phyloP scores from a whole-genome alignment of 92 coral and sea anemone genomes.

The Paragorgia papillata region DNA sequence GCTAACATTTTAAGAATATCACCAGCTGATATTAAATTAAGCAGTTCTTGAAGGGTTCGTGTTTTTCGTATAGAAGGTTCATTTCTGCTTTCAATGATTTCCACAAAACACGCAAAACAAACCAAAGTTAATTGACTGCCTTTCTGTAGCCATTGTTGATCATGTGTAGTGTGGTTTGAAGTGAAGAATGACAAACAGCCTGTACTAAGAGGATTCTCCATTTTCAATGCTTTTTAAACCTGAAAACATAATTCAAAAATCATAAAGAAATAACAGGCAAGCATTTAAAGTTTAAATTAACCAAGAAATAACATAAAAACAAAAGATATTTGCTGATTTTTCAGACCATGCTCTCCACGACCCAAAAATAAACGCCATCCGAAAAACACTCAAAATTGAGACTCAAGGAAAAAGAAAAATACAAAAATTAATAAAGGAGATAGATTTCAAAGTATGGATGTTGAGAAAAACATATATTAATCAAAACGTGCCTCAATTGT shows the following conservation, averaged over 20 bases:
- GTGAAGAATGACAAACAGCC: conserved; percentile 76
- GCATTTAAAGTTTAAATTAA: background rate
- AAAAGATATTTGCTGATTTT: no score
- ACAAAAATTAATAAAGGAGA: no score
- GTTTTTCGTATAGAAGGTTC: conserved; percentile 70
- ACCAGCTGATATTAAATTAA: conserved; percentile 61
- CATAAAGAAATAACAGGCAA: background rate
- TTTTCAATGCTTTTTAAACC: background rate
- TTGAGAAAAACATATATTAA: no score
- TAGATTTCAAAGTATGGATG: no score
- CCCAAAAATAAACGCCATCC: no score
- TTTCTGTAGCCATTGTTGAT: conserved; percentile 69
- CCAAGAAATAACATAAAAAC: no score
- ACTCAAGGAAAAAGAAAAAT: no score
- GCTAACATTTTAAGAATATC: conserved; percentile 54
- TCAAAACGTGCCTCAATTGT: no score
- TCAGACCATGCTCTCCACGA: no score
- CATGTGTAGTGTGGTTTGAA: conserved; percentile 75
- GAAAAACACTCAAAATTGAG: no score
- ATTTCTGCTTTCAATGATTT: conserved; percentile 69
- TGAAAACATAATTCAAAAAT: background rate
- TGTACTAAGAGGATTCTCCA: background rate
- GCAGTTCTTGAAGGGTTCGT: conserved; percentile 77
- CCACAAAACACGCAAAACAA: conserved; percentile 91
- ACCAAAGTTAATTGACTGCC: conserved; percentile 66